Evolutionary conservation across 2,113 vertebrate genomes (phyloP).

Genomic region (Butorides virescens): DNA sequence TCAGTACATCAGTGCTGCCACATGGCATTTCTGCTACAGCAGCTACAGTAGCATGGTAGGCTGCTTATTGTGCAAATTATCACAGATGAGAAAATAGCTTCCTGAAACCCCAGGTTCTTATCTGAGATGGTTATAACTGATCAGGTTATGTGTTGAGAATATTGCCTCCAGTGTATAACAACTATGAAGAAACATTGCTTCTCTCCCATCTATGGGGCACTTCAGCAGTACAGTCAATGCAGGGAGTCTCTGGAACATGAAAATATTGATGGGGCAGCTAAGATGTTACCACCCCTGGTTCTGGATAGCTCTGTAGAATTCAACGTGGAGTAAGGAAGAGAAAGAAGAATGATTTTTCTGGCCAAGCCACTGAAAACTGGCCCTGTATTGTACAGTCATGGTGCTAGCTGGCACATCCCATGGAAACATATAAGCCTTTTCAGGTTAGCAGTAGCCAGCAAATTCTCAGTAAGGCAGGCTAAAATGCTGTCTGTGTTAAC

Average conservation of each 20-base stretch:
- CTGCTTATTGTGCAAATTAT: background rate
- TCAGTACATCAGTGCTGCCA: background rate
- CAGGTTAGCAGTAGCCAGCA: background rate
- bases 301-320: background rate
- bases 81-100: background rate
- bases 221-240: background rate
- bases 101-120: background rate
- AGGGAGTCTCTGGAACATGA: background rate
- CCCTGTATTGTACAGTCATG: background rate
- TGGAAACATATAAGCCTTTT: background rate
- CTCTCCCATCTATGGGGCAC: background rate
- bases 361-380: background rate
- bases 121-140: background rate
- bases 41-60: background rate
- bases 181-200: background rate
- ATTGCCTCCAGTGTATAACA: background rate
- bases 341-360: background rate
- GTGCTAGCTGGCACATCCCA: background rate
- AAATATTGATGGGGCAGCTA: background rate
- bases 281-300: background rate
- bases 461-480: background rate
- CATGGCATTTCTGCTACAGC: background rate
- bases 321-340: background rate
- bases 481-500: background rate
- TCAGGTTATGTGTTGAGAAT: background rate